Evolutionary conservation across 2,888 invertebrate genomes (phyloP).

Genomic region (Pseudanteris insignis): DNA sequence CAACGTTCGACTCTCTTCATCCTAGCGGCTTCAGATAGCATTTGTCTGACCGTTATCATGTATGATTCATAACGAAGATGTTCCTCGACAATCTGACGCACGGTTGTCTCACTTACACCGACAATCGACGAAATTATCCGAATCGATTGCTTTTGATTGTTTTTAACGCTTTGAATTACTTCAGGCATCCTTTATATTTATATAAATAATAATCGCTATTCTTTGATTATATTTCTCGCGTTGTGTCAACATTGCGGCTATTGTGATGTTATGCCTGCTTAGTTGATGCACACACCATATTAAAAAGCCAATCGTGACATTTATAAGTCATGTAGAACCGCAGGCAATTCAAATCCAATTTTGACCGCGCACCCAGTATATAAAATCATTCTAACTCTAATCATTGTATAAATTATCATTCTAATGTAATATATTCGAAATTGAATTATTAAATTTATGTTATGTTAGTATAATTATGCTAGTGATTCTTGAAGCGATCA

Average conservation of each 20-base stretch:
- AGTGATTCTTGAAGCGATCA: too few species aligned
- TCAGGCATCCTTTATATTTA: background rate
- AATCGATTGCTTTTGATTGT: background rate
- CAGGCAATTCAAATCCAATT: too few species aligned
- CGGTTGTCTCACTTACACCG: background rate
- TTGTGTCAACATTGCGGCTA: background rate
- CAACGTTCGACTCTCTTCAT: slow-evolving; percentile 1
- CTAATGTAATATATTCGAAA: too few species aligned
- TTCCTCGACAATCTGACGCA: too few species aligned
- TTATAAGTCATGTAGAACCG: background rate
- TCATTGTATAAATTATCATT: too few species aligned
- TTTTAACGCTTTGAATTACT: background rate
- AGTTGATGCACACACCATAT: too few species aligned
- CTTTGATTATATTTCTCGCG: background rate
- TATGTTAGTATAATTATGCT: too few species aligned
- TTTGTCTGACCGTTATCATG: background rate
- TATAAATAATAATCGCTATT: background rate
- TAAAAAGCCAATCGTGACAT: background rate
- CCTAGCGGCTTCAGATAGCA: slow-evolving; percentile 2
- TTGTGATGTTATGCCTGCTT: background rate
- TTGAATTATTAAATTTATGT: too few species aligned
- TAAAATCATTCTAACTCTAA: too few species aligned
- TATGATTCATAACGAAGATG: background rate
- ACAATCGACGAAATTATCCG: background rate
- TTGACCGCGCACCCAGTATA: background rate